A percentile compares a stretch with the other conserved stretches of the same genome.
phyloP scores from a whole-genome alignment of 2,113 vertebrate genomes.

The Myiopsitta monachus region DNA sequence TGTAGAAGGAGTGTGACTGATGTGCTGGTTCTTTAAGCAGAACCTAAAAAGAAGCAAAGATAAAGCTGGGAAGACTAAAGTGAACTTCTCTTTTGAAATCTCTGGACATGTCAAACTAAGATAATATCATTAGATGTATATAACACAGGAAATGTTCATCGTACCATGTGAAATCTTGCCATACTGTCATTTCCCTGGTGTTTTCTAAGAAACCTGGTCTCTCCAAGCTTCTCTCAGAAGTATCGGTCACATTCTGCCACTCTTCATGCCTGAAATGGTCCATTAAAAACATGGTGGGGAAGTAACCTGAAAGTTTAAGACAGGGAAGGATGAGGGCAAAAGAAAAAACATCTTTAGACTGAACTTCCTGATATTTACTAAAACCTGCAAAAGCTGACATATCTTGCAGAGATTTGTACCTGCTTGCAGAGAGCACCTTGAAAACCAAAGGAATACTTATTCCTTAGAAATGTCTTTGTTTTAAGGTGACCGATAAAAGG shows the following conservation, averaged over 20 bases:
- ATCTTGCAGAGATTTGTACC: not conserved
- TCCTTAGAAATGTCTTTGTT: not conserved
- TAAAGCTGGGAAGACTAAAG: not conserved
- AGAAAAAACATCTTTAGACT: not conserved
- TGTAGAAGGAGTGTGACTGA: not conserved
- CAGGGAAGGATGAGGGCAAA: not conserved
- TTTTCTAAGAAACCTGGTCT: not conserved
- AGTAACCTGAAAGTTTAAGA: not conserved
- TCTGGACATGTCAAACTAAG: not conserved
- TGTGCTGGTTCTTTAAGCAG: not conserved
- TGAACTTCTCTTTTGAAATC: not conserved
- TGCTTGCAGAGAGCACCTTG: not conserved
- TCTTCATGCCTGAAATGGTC: not conserved
- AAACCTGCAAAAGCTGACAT: not conserved
- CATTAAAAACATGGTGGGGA: not conserved
- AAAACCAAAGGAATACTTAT: not conserved
- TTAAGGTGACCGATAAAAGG: not conserved
- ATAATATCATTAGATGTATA: not conserved
- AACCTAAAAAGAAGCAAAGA: not conserved
- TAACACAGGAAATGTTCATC: not conserved
- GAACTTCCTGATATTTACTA: not conserved
- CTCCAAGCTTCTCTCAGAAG: not conserved
- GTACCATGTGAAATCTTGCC: not conserved
- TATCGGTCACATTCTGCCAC: not conserved
- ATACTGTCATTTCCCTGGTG: not conserved